These are phyloP conservation scores for Platycheirus albimanus DNA, from an alignment of 2,888 invertebrate genomes.

Conservation along the genomic window DNA sequence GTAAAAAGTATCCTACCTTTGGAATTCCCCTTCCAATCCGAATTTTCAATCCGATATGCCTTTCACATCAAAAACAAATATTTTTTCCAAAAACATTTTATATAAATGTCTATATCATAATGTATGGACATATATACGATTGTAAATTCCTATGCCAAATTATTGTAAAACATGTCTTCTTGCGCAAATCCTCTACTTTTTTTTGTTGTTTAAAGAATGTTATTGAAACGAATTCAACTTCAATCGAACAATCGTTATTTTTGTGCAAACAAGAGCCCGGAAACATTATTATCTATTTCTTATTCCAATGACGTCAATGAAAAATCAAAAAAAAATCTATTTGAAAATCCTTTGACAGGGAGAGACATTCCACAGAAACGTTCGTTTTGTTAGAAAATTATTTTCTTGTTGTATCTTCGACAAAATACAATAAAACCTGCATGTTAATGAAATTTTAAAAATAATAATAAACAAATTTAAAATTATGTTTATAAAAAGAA, in stretches of 20 bases:
- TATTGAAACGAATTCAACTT: conserved; percentile 1
- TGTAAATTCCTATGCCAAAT: too few relatives aligned
- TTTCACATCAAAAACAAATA: too few relatives aligned
- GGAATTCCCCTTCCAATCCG: too few relatives aligned
- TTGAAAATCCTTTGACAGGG: background rate
- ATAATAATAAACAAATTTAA: conserved; percentile 29
- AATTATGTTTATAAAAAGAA: conserved; percentile 1
- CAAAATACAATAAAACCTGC: background rate
- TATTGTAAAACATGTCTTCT: too few relatives aligned
- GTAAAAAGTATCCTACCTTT: too few relatives aligned
- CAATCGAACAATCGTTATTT: background rate
- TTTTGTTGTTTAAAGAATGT: background rate
- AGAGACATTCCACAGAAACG: background rate
- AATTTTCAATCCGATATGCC: too few relatives aligned
- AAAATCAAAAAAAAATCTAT: background rate
- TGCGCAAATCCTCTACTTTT: background rate
- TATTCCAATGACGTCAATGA: conserved; percentile 15
- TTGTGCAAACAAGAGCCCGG: background rate
- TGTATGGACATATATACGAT: too few relatives aligned
- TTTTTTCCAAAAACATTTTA: too few relatives aligned
- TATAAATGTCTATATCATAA: too few relatives aligned
- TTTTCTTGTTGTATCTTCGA: background rate
- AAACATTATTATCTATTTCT: background rate
- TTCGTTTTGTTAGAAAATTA: background rate
- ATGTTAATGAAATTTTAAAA: conserved; percentile 16